These are phyloP conservation scores for Hyposoter dolosus DNA, from an alignment of 2,888 invertebrate genomes.

Conservation along the genomic window DNA sequence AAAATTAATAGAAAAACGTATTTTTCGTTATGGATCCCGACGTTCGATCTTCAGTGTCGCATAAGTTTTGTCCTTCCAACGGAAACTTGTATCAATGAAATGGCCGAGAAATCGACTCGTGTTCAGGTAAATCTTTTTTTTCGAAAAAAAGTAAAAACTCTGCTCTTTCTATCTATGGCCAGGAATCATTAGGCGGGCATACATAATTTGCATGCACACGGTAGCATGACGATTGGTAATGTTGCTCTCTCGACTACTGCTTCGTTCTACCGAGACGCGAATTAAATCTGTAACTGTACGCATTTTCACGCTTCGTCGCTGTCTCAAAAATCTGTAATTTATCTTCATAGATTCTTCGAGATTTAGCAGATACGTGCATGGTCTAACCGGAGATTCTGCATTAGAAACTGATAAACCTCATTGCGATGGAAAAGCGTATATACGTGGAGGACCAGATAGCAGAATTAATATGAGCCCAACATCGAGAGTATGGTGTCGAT, in stretches of 20 bases:
- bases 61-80: too few relatives aligned
- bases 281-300: conserved; percentile 51
- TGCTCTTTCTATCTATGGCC: background rate
- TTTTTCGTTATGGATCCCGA: too few relatives aligned
- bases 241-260: background rate
- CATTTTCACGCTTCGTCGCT: conserved; percentile 52
- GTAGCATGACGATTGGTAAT: conserved; percentile 9
- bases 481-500: background rate
- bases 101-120: too few relatives aligned
- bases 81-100: too few relatives aligned
- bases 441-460: background rate
- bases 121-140: too few relatives aligned
- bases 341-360: conserved; percentile 12
- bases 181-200: background rate
- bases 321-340: conserved; percentile 41
- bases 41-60: too few relatives aligned
- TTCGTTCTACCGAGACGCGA: conserved; percentile 30
- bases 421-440: background rate
- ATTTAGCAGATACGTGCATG: conserved; percentile 13
- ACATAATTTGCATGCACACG: background rate
- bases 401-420: background rate
- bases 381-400: background rate
- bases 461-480: background rate
- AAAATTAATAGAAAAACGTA: too few relatives aligned
- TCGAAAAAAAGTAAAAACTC: background rate